Percentiles rank a stretch among this genome's conserved stretches.
Conservation (phyloP, 2,888 invertebrate genomes). For the Girardia tigrina region DNA sequence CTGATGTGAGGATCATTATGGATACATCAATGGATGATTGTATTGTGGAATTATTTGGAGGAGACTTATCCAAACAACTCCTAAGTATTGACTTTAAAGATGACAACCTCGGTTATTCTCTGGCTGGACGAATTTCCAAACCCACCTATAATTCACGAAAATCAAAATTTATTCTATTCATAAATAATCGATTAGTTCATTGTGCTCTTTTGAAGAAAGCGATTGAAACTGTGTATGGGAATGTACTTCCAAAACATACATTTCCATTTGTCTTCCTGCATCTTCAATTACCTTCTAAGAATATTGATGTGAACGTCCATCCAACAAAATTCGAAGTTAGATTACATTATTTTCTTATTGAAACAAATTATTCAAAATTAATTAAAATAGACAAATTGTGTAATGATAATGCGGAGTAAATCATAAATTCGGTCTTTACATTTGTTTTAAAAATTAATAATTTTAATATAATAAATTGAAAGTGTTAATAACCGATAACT, state of each 20-base stretch:
- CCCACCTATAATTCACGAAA: constrained; percentile 77
- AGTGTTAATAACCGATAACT: too few species aligned
- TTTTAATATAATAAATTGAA: too few species aligned
- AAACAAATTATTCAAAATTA: too few species aligned
- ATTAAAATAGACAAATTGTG: too few species aligned
- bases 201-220: constrained; percentile 65
- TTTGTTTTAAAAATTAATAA: too few species aligned
- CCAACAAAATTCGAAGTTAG: constrained; percentile 88
- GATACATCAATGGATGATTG: constrained; percentile 65
- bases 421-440: too few species aligned
- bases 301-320: constrained; percentile 91
- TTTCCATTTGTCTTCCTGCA: constrained; percentile 58
- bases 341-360: too few species aligned
- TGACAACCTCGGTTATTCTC: constrained; percentile 58
- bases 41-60: constrained; percentile 68
- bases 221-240: constrained; percentile 67
- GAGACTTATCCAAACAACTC: constrained; percentile 66
- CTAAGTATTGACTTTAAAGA: constrained; percentile 62
- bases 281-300: constrained; percentile 64
- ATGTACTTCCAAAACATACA: constrained; percentile 71
- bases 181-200: constrained; percentile 80
- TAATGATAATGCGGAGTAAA: too few species aligned
- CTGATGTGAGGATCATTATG: constrained; percentile 60
- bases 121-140: constrained; percentile 68
- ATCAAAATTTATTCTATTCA: constrained; percentile 70